Evolutionary conservation across 2,113 vertebrate genomes (phyloP).

Genomic region (Oreochromis niloticus): DNA sequence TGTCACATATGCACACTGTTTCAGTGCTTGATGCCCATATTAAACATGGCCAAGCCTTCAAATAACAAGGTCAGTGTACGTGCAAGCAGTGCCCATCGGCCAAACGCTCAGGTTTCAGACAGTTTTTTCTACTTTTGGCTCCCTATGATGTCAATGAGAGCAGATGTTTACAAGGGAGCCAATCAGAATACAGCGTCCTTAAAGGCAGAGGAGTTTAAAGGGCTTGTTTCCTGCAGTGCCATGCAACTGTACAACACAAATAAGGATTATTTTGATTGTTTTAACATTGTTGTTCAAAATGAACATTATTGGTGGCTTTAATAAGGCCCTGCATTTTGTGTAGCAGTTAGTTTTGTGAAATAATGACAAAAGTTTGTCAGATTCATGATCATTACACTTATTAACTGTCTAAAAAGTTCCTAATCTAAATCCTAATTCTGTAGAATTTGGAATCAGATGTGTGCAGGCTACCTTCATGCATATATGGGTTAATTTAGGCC

Average conservation of each 20-base stretch:
- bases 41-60: background rate
- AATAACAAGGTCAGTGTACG: background rate
- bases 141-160: background rate
- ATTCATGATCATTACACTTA: background rate
- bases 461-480: background rate
- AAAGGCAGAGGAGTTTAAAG: background rate
- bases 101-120: background rate
- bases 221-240: background rate
- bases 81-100: background rate
- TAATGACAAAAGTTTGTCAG: background rate
- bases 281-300: background rate
- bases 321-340: background rate
- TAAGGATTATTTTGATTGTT: background rate
- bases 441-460: background rate
- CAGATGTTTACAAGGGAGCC: background rate
- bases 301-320: background rate
- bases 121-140: background rate
- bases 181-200: background rate
- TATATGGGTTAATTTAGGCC: background rate
- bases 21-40: fast-evolving
- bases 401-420: background rate
- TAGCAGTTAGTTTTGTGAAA: background rate
- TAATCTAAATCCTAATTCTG: background rate
- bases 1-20: background rate
- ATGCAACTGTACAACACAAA: background rate